Base-by-base conservation (phyloP, 2,888 invertebrate genomes). In the Oligia latruncula region DNA sequence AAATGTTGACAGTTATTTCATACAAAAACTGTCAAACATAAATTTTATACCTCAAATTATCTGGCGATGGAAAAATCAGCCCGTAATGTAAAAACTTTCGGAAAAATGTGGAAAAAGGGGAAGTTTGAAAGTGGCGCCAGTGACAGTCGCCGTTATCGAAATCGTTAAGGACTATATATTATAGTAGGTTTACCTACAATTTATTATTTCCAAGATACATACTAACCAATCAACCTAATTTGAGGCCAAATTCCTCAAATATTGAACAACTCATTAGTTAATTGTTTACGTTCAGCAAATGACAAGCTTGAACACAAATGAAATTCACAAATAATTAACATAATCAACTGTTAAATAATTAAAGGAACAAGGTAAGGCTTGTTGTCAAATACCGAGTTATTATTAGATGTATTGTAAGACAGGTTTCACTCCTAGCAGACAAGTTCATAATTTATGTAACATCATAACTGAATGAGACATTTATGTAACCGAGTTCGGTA, bases 281-380 rank as follows among this genome's bases (percentile, higher is more conserved):
- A 78, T 71, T 67, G 49, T 49, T 74, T 46, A 46, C 13, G 60
- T 55, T 71, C 20, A 66, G 60, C 75, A 23, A 73, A 73, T 67
- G 66, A 70, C 52, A 66, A 66, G 68, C n/a, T 71, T 64, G 17
- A 72, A 29, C 46, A 29, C 60, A 73, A 80, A 64, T 75, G 66
- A 62, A 73, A 76, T 80, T 73, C 76, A 58, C 35, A 80, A 66
- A 46, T 43, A 71, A 76, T 80, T 71, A 62, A 62, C 68, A 80
- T 76, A 73, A 76, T 67, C 43, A 70, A 79, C 49, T 49, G 60
- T 73, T 78, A 64, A 64, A 78, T 83, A 70, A 78, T 82, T 78
- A 60, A 55, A 40, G 64, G 46, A 40, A 71, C 23, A 55, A 71
- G 71, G 46, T 78, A 5, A 77, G 68, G 58, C 35, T 35, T 60